These are phyloP conservation scores for Glaucidium brasilianum DNA, from an alignment of 2,113 vertebrate genomes.

Conservation along the genomic window DNA sequence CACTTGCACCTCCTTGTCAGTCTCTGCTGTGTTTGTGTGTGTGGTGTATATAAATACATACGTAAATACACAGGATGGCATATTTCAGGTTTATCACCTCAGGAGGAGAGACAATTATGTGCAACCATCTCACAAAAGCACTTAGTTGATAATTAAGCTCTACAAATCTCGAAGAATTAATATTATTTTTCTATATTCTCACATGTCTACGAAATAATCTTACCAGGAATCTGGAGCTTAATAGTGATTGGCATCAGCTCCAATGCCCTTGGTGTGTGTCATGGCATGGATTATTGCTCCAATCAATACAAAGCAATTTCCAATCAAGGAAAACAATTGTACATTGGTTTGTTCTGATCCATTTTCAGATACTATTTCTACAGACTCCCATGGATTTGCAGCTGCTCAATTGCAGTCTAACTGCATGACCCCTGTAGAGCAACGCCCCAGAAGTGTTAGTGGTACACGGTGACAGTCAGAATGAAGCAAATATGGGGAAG, in stretches of 20 bases:
- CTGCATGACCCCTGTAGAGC: background rate
- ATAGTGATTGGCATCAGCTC: background rate
- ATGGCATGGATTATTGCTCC: background rate
- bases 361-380: background rate
- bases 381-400: slow-evolving; percentile 12
- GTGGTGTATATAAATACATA: background rate
- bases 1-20: background rate
- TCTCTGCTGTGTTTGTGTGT: background rate
- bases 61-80: background rate
- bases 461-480: background rate
- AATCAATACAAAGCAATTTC: slow-evolving; percentile 24
- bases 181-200: background rate
- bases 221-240: background rate
- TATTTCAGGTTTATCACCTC: background rate
- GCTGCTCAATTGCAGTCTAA: background rate
- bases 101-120: background rate
- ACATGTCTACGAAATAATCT: background rate
- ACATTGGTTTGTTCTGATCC: background rate
- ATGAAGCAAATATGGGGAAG: background rate
- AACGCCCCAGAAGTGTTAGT: background rate
- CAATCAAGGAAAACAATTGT: background rate
- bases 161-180: background rate
- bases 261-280: background rate
- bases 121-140: background rate
- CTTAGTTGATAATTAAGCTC: background rate